Conservation (phyloP, 2,113 vertebrate species). For the Pseudorectes ferrugineus region DNA sequence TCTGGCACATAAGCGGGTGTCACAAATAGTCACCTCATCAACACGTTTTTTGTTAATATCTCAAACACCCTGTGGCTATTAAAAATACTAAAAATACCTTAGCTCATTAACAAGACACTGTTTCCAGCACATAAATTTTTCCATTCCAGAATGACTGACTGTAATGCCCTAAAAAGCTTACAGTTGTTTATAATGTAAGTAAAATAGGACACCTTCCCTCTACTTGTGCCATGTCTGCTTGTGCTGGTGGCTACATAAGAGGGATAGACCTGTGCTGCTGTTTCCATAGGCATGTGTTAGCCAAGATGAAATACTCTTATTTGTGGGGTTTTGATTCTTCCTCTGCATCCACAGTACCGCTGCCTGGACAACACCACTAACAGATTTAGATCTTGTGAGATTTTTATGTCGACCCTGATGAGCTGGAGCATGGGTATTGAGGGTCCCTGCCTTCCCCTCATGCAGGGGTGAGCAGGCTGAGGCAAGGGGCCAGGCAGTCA, state of each 20-base stretch:
- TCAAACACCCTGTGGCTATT: not conserved
- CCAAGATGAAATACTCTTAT: not conserved
- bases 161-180: not conserved
- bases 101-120: not conserved
- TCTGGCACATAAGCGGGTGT: not conserved
- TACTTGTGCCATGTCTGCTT: not conserved
- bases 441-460: not conserved
- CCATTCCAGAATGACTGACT: not conserved
- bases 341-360: not conserved
- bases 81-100: not conserved
- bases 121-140: constrained; percentile 23
- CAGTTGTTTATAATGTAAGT: not conserved
- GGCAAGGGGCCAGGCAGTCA: not conserved
- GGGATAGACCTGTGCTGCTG: not conserved
- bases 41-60: not conserved
- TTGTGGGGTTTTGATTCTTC: not conserved
- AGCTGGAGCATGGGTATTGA: not conserved
- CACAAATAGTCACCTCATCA: not conserved
- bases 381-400: not conserved
- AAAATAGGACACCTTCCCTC: not conserved
- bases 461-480: not conserved
- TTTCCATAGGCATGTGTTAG: not conserved
- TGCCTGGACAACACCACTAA: not conserved
- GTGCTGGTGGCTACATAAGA: not conserved
- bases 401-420: not conserved